These are phyloP conservation scores for Cremastinae sp. DNA, from an alignment of 2,888 invertebrate genomes.

Conservation along the genomic window DNA sequence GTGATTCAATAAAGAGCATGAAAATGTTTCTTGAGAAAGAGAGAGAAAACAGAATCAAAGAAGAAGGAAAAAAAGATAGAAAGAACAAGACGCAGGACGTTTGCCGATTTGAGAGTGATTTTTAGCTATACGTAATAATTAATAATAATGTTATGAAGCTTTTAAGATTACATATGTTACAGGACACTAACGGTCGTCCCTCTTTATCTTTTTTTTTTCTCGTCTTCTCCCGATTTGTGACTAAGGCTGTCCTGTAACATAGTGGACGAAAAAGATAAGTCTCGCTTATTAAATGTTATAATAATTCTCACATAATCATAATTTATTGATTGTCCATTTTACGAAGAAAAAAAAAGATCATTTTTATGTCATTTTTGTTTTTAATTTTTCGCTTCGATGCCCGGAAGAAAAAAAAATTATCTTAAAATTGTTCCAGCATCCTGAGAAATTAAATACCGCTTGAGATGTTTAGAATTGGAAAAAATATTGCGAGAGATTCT, in stretches of 20 bases:
- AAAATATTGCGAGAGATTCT: slow-evolving; percentile 13
- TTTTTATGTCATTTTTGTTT: slow-evolving; percentile 32
- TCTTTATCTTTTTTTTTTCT: slow-evolving; percentile 30
- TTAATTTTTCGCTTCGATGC: slow-evolving; percentile 28
- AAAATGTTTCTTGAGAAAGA: slow-evolving; percentile 58
- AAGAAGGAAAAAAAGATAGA: slow-evolving; percentile 26
- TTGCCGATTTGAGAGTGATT: slow-evolving; percentile 60
- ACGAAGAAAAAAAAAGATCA: slow-evolving; percentile 15
- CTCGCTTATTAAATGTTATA: slow-evolving; percentile 24
- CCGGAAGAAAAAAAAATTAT: slow-evolving; percentile 22
- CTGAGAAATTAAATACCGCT: slow-evolving; percentile 8
- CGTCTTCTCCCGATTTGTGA: not conserved
- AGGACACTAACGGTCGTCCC: slow-evolving; percentile 27
- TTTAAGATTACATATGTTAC: slow-evolving; percentile 56
- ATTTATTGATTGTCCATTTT: slow-evolving; percentile 47
- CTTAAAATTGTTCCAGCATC: slow-evolving; percentile 11
- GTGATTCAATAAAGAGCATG: slow-evolving; percentile 61
- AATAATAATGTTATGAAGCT: slow-evolving; percentile 61
- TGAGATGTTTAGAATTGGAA: slow-evolving; percentile 11
- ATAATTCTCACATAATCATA: slow-evolving; percentile 32
- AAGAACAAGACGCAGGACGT: slow-evolving; percentile 65
- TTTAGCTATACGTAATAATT: slow-evolving; percentile 56
- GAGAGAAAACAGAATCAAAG: slow-evolving; percentile 53
- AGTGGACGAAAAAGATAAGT: slow-evolving; percentile 29
- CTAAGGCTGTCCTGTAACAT: slow-evolving; percentile 34